Conservation (phyloP, 2,113 vertebrate species). For the Apeltes quadracus region DNA sequence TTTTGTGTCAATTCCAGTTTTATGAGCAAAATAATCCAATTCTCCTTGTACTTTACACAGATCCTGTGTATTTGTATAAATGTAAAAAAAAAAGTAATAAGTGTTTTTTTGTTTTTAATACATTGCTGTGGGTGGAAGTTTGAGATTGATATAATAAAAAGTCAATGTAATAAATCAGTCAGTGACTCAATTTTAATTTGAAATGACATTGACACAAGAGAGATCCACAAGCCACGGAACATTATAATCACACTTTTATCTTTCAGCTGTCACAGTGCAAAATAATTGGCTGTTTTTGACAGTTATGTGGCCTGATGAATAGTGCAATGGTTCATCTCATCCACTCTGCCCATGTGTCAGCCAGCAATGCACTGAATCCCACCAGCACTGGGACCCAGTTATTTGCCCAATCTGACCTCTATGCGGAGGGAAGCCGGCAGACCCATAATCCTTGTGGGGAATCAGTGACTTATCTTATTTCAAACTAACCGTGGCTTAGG, state of each 20-base stretch:
- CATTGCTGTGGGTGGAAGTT: constrained; percentile 73
- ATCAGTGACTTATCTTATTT: neutral
- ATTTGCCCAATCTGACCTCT: constrained; percentile 5
- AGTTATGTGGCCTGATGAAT: constrained; percentile 1
- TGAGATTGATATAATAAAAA: constrained; percentile 81
- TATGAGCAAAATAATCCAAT: constrained; percentile 85
- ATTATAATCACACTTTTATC: constrained; percentile 11
- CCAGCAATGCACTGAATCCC: constrained; percentile 55
- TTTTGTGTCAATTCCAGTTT: constrained; percentile 89
- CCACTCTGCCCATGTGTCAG: constrained; percentile 22
- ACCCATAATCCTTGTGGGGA: neutral
- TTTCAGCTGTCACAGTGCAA: constrained; percentile 1
- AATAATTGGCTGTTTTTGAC: neutral
- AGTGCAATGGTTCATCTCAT: neutral
- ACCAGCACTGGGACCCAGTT: neutral
- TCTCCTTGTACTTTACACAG: constrained; percentile 84
- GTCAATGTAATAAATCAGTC: constrained; percentile 63
- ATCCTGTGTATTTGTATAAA: constrained; percentile 94
- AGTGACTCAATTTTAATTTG: constrained; percentile 3
- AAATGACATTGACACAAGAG: constrained; percentile 12
- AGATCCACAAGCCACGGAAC: constrained; percentile 4
- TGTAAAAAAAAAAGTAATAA: constrained; percentile 89
- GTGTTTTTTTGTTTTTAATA: constrained; percentile 90
- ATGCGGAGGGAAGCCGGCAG: neutral
- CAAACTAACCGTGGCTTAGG: neutral